phyloP scores from a whole-genome alignment of 2,888 invertebrate genomes.

The Caenorhabditis plicata region DNA sequence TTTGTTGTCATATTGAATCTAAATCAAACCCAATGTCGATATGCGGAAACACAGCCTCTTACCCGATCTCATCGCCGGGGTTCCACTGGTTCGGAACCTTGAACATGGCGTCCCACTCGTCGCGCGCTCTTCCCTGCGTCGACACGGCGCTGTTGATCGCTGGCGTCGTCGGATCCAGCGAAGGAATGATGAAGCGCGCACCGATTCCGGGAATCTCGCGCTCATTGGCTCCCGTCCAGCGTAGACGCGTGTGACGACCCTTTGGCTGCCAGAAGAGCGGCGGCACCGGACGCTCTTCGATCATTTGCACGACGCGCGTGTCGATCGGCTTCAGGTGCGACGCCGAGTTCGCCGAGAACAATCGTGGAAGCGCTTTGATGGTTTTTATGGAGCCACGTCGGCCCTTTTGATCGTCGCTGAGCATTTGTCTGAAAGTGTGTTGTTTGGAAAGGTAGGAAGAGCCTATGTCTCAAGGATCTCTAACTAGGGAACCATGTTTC shows the following conservation, averaged over 20 bases:
- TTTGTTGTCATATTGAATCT: constrained; percentile 49
- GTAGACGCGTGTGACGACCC: constrained; percentile 52
- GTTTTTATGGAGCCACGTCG: constrained; percentile 18
- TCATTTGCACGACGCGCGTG: constrained; percentile 36
- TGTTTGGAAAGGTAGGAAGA: neutral
- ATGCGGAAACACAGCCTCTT: too few relatives aligned
- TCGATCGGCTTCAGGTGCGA: constrained; percentile 31
- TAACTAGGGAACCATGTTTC: too few relatives aligned
- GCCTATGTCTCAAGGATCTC: neutral
- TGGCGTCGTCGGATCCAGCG: constrained; percentile 55
- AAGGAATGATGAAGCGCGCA: constrained; percentile 52
- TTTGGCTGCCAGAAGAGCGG: constrained; percentile 53
- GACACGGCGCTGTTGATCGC: constrained; percentile 55
- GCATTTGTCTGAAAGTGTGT: constrained; percentile 20
- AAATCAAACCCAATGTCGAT: too few relatives aligned
- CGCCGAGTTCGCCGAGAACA: constrained; percentile 36
- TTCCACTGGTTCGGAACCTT: constrained; percentile 59
- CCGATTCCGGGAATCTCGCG: constrained; percentile 52
- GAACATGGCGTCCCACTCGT: constrained; percentile 59
- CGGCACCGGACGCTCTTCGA: constrained; percentile 56
- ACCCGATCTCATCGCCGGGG: constrained; percentile 54
- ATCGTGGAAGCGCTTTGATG: constrained; percentile 37
- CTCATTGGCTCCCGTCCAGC: constrained; percentile 61
- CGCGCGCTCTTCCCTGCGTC: constrained; percentile 55
- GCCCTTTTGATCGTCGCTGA: constrained; percentile 47